Evolutionary conservation across 2,797 vertebrate species (phyloP).

Genomic region (Diglossa cyanea): DNA sequence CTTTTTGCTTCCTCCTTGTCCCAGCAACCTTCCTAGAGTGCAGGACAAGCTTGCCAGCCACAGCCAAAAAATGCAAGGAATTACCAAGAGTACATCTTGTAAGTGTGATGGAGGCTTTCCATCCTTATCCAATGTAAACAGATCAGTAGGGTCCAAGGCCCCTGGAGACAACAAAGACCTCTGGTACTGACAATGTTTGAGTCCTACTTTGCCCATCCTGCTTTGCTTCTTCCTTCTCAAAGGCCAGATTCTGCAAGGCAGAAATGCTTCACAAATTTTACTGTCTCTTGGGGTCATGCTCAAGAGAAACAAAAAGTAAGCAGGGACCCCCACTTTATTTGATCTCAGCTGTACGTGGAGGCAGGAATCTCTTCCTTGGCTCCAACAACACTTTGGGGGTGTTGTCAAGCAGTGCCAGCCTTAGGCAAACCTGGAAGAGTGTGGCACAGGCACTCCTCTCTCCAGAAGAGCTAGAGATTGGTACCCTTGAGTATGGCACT

Average conservation of each 20-base stretch:
- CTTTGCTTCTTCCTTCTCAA: neutral
- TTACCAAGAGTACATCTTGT: neutral
- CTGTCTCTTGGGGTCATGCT: neutral
- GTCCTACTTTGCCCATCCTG: neutral
- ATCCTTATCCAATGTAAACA: neutral
- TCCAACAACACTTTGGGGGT: neutral
- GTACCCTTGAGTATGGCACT: neutral
- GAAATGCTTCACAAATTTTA: neutral
- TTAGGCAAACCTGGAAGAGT: neutral
- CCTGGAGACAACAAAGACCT: neutral
- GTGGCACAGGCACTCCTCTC: neutral
- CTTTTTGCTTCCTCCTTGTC: neutral
- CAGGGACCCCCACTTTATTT: neutral
- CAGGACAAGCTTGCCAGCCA: neutral
- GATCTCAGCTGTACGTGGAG: rapidly evolving
- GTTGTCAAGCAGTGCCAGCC: neutral
- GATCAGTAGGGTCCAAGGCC: neutral
- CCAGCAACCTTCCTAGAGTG: neutral
- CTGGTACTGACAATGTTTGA: neutral
- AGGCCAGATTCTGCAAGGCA: neutral
- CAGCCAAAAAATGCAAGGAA: neutral
- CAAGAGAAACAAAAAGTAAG: neutral
- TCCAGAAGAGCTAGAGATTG: neutral
- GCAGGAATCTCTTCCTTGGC: neutral
- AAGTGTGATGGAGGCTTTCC: neutral